Percentiles rank a stretch among this genome's conserved stretches.
Conservation (phyloP, 2,888 invertebrate genomes). For the Norana najaformis region DNA sequence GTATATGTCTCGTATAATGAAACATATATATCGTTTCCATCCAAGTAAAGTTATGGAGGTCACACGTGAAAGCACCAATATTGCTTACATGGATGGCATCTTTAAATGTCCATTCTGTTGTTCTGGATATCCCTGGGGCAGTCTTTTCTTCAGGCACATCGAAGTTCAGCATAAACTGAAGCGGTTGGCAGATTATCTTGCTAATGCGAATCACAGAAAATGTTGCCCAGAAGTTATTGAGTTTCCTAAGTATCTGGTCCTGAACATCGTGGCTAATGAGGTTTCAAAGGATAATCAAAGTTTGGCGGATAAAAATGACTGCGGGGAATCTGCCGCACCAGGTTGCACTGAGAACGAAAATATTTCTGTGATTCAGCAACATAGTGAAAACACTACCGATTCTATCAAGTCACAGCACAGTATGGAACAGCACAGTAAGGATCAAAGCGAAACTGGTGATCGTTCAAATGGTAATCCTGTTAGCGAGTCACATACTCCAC, state of each 20-base stretch:
- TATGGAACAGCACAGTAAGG: not conserved
- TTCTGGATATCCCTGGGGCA: slow-evolving; percentile 21
- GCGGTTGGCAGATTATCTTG: slow-evolving; percentile 16
- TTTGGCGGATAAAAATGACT: not conserved
- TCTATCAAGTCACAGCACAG: not conserved
- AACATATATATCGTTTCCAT: not conserved
- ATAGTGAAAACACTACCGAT: not conserved
- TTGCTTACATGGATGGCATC: slow-evolving; percentile 18
- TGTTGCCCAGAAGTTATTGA: not conserved
- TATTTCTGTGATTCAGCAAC: not conserved
- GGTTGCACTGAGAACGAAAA: not conserved
- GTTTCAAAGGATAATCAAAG: not conserved
- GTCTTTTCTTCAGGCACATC: slow-evolving; percentile 21
- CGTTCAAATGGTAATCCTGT: not conserved
- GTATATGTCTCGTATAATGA: not conserved
- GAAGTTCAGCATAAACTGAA: not conserved
- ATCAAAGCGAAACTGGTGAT: not conserved
- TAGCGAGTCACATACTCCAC: not conserved
- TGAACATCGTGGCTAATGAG: not conserved
- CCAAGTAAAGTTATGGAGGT: not conserved
- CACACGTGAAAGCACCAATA: not conserved
- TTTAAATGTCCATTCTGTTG: slow-evolving; percentile 25
- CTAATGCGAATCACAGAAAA: not conserved
- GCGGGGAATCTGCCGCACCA: not conserved
- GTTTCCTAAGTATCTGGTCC: not conserved